These are phyloP conservation scores for Latrodectus geometricus DNA, from an alignment of 1,140 invertebrate genomes.

Conservation along the genomic window DNA sequence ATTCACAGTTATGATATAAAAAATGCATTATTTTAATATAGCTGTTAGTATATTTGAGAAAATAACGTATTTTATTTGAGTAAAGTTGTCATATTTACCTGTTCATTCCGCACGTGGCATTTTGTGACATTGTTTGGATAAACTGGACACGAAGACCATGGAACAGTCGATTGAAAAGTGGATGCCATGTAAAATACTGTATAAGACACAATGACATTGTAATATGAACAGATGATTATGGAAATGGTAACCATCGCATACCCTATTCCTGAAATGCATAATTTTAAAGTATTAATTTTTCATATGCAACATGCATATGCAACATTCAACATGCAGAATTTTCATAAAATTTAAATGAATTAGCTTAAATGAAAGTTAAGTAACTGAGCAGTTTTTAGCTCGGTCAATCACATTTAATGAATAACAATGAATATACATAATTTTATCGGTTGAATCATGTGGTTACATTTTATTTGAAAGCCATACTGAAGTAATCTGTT, in stretches of 20 bases:
- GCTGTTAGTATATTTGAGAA: not conserved
- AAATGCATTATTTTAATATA: not conserved
- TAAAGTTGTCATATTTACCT: constrained; percentile 28
- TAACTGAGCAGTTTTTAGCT: not conserved
- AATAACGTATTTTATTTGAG: not conserved
- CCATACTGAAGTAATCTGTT: no score
- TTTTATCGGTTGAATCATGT: no score
- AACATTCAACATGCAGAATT: no score
- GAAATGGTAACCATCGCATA: constrained; percentile 82
- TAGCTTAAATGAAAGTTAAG: not conserved
- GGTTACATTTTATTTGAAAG: no score
- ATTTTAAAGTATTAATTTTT: no score
- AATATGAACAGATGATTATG: constrained; percentile 79
- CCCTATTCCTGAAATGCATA: constrained; percentile 77
- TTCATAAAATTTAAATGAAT: no score
- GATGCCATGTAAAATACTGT: constrained; percentile 80
- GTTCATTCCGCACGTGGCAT: constrained; percentile 67
- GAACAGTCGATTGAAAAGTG: constrained; percentile 70
- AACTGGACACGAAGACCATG: constrained; percentile 71
- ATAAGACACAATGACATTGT: constrained; percentile 83
- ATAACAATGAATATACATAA: no score
- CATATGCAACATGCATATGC: no score
- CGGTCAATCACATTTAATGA: not conserved
- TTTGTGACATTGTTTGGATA: constrained; percentile 73
- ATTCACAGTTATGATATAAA: no score